These are phyloP conservation scores for Cirrhinus molitorella DNA, from an alignment of 2,797 vertebrate species.

Conservation along the genomic window DNA sequence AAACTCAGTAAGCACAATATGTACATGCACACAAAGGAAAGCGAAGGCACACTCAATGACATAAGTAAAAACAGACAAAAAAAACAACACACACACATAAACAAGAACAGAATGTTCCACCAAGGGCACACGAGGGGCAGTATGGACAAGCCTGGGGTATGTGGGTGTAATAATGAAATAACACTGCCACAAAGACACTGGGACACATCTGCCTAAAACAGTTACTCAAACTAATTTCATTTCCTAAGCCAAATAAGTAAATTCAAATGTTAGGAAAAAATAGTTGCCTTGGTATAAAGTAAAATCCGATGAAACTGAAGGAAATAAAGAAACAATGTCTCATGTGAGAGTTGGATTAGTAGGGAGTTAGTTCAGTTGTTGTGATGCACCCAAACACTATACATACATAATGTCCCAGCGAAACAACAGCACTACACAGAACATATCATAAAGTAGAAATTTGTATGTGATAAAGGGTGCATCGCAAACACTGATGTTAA, in stretches of 20 bases:
- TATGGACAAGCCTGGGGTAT: constrained; percentile 27
- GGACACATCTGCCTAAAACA: constrained; percentile 20
- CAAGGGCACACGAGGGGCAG: constrained; percentile 25
- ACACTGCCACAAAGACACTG: constrained; percentile 43
- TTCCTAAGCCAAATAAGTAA: constrained; percentile 2
- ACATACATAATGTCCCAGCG: background rate
- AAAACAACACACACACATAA: background rate
- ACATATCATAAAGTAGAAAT: constrained; percentile 11
- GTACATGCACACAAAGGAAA: constrained; percentile 44
- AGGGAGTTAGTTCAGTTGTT: constrained; percentile 30
- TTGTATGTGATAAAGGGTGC: constrained; percentile 23
- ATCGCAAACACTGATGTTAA: constrained; percentile 35
- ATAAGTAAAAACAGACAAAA: background rate
- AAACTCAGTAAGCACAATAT: constrained; percentile 5
- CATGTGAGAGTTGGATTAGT: constrained; percentile 26
- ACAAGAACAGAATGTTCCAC: constrained; percentile 1
- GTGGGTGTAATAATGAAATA: constrained; percentile 28
- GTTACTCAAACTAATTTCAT: constrained; percentile 11
- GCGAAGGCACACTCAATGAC: background rate
- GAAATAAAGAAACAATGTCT: constrained; percentile 32
- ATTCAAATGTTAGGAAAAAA: constrained; percentile 41
- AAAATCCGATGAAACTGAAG: constrained; percentile 53
- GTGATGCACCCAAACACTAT: constrained; percentile 4
- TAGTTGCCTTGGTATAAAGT: constrained; percentile 40
- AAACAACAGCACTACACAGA: constrained; percentile 13